Base-by-base conservation (phyloP, 1,140 invertebrate genomes). In the Brachionus manjavacas region DNA sequence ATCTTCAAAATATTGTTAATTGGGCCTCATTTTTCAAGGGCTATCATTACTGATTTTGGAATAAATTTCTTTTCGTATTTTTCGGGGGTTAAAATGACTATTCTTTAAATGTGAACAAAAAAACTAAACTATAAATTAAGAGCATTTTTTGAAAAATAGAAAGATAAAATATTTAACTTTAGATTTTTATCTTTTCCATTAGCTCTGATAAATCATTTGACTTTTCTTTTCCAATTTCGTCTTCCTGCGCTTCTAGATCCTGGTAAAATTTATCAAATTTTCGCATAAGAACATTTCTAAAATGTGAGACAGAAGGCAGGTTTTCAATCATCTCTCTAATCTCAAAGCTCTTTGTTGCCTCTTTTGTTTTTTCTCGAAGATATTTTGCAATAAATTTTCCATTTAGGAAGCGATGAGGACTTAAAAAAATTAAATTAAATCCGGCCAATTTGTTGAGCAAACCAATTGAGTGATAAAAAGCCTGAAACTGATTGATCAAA, bases 321-420 rank as follows among this genome's bases (percentile, higher is more conserved):
- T 14, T 14, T 16, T 68, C 31, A 14, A 72, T 43, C n/a, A 72
- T 72, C 41, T 72, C 14, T 20, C 41, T 39, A 14, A 72, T 20
- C 16, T 72, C 68, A 9, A 39, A 72, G 41, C 68, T 16, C 16
- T 43, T 20, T 11, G 68, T 39, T 11, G 4, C 20, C 14, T 8
- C 2, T 41, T 3, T 41, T n/a, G 11, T 41, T 16, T 41, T 72
- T 39, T 72, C 68, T 39, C 39, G 14, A 4, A 72, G 35, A 72
- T n/a, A 72, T 41, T 72, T 72, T 1, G 35, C 20, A 14, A 72
- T 12, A 72, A 72, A 72, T 41, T n/a, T 20, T 72, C 68, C 68
- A 72, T 72, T 72, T 9, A 72, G n/a, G 23, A 72, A 41, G 4
- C 68, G 35, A 72, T 72, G 68, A 41, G 68, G 68, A n/a, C 68